A percentile compares a stretch with the other conserved stretches of the same genome.
These are phyloP conservation scores for Orthonevra nobilis DNA, from an alignment of 2,888 invertebrate genomes.

Conservation along the genomic window DNA sequence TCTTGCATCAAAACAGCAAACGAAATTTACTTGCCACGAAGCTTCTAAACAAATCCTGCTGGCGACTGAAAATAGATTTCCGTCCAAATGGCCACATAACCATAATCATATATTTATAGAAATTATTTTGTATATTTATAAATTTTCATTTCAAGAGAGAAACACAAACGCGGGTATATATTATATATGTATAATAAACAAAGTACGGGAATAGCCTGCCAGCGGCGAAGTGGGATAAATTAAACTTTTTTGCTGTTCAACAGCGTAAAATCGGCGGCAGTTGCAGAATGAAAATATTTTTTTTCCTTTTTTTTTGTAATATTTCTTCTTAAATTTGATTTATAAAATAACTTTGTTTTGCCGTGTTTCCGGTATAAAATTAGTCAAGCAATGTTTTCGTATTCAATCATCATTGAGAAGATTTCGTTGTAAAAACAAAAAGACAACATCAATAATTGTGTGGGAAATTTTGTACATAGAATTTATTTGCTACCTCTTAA, in stretches of 20 bases:
- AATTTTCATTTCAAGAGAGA: conserved; percentile 29
- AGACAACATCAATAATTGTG: too few species aligned
- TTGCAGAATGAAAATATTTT: conserved; percentile 35
- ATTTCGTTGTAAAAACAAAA: too few species aligned
- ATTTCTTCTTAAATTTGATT: conserved; percentile 1
- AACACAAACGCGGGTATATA: conserved; percentile 53
- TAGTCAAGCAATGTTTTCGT: conserved; percentile 4
- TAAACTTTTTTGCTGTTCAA: conserved; percentile 26
- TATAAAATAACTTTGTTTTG: conserved; percentile 27
- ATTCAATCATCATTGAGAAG: too few species aligned
- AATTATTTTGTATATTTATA: conserved; percentile 49
- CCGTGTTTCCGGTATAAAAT: conserved; percentile 60
- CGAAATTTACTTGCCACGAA: neutral
- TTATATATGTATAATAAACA: conserved; percentile 54
- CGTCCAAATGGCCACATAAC: conserved; percentile 46
- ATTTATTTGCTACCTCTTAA: too few species aligned
- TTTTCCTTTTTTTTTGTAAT: conserved; percentile 30
- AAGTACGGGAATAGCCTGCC: conserved; percentile 59
- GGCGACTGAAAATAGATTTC: conserved; percentile 53
- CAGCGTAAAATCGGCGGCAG: conserved; percentile 11
- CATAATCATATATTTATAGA: conserved; percentile 46
- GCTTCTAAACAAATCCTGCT: neutral
- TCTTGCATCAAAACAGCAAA: conserved; percentile 22
- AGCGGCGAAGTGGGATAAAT: conserved; percentile 46
- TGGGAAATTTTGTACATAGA: too few species aligned